Conservation (phyloP, 2,888 invertebrate species). For the Cerastis leucographa region DNA sequence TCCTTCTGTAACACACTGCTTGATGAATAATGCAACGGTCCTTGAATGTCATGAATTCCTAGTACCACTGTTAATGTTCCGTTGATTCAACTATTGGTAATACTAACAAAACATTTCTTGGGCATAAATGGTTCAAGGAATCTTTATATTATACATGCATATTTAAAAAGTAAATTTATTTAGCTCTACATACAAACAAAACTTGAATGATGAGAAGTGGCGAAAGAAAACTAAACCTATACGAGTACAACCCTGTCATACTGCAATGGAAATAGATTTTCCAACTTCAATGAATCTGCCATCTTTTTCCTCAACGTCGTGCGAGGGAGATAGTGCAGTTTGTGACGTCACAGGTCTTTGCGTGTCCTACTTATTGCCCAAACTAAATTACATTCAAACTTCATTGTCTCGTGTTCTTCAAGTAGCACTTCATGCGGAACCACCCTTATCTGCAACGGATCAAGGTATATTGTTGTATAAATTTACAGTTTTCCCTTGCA, state of each 20-base stretch:
- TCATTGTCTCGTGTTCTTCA: conserved; percentile 50
- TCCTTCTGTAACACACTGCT: conserved; percentile 17
- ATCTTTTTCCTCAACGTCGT: conserved; percentile 66
- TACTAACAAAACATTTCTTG: conserved; percentile 31
- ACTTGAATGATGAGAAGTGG: not conserved
- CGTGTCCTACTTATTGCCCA: conserved; percentile 70
- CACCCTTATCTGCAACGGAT: conserved; percentile 18
- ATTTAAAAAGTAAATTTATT: not conserved
- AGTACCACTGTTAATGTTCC: conserved; percentile 32
- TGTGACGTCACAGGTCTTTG: conserved; percentile 77
- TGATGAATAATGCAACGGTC: conserved; percentile 48
- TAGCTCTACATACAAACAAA: not conserved
- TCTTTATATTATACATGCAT: conserved; percentile 6
- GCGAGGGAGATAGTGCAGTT: conserved; percentile 71
- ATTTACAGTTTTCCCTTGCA: conserved; percentile 42
- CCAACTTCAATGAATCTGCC: conserved; percentile 75
- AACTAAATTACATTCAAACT: conserved; percentile 66
- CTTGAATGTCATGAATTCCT: conserved; percentile 51
- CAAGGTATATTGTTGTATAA: conserved; percentile 47
- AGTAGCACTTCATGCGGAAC: conserved; percentile 18
- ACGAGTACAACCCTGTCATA: conserved; percentile 8
- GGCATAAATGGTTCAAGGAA: conserved; percentile 25
- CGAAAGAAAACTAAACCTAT: not conserved
- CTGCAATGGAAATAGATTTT: conserved; percentile 38
- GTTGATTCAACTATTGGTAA: conserved; percentile 32